Evolutionary conservation across 2,797 vertebrate genomes (phyloP).

Genomic region (Smutsia temminckii): DNA sequence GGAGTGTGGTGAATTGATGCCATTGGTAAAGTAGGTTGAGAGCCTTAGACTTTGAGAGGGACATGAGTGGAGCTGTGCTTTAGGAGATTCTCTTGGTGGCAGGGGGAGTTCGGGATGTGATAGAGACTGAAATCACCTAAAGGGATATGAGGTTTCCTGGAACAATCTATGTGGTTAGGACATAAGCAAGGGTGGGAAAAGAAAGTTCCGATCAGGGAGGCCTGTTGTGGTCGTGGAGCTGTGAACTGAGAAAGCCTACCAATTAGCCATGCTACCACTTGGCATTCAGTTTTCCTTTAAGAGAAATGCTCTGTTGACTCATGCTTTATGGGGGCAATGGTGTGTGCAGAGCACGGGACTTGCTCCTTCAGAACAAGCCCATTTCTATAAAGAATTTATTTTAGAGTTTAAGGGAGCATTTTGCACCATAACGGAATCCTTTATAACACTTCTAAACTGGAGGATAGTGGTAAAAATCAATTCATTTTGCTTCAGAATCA

Average conservation of each 20-base stretch:
- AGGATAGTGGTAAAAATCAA: background rate
- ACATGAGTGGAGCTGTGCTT: background rate
- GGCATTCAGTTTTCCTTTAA: background rate
- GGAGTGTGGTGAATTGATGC: background rate
- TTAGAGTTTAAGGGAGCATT: background rate
- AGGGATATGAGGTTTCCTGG: background rate
- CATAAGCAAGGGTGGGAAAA: background rate
- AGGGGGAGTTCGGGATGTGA: background rate
- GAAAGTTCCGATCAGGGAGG: background rate
- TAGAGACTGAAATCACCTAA: background rate
- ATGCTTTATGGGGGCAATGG: background rate
- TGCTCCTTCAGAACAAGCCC: background rate
- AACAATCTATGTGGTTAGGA: background rate
- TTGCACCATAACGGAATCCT: background rate
- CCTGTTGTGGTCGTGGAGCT: background rate
- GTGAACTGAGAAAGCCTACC: background rate
- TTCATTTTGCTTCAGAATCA: slow-evolving; percentile 1
- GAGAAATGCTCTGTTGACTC: background rate
- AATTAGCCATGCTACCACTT: background rate
- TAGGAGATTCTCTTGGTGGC: background rate
- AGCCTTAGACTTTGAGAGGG: background rate
- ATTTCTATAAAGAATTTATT: background rate
- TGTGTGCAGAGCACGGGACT: background rate
- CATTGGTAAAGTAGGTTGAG: background rate
- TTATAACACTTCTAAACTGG: background rate